Conservation (phyloP, 2,888 invertebrate species). For the Stenotaenia linearis region DNA sequence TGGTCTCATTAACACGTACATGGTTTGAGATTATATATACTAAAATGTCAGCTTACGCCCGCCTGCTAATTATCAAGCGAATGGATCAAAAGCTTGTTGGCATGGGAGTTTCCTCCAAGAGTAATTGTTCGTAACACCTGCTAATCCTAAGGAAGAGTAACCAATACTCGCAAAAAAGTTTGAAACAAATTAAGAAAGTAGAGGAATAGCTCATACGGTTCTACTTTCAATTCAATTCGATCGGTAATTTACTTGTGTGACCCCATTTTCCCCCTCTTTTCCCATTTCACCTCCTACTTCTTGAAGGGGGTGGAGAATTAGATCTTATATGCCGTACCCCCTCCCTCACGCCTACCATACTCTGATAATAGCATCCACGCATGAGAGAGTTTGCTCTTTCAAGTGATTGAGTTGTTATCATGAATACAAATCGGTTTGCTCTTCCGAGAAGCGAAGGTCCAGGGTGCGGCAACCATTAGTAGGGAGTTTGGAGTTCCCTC, state of each 20-base stretch:
- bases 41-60: conserved; percentile 16
- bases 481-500: conserved; percentile 15
- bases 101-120: background rate
- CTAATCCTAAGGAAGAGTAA: too few species aligned
- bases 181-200: background rate
- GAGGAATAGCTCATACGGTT: background rate
- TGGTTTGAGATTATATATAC: conserved; percentile 21
- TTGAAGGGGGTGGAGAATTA: conserved; percentile 1
- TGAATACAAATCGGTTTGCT: conserved; percentile 23
- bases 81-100: conserved; percentile 10
- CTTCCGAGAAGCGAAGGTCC: conserved; percentile 1
- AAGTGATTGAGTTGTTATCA: conserved; percentile 21
- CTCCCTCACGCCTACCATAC: background rate
- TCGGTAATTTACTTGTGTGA: conserved; percentile 6
- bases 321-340: background rate
- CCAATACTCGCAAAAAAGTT: too few species aligned
- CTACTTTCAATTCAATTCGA: conserved; percentile 1
- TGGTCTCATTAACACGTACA: conserved; percentile 11
- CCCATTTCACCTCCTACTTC: conserved; percentile 1
- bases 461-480: conserved; percentile 17
- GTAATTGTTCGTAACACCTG: conserved; percentile 10
- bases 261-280: background rate
- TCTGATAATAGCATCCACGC: conserved; percentile 26
- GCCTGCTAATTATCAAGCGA: conserved; percentile 17
- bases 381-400: conserved; percentile 21